Base-by-base conservation (phyloP, 2,888 invertebrate species). In the Acrobasis repandana region DNA sequence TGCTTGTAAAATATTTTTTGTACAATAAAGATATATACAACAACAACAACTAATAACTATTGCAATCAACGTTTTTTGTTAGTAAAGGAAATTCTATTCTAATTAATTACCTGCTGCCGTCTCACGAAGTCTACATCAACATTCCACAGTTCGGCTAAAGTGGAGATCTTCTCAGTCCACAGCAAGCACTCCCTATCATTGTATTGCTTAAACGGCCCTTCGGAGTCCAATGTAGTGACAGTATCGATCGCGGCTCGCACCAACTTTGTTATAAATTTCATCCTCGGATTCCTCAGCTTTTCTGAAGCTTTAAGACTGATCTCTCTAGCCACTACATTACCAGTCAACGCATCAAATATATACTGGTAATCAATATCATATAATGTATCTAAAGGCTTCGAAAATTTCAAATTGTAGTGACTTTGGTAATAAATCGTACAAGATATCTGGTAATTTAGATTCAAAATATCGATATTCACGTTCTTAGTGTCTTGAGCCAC, bases 381-480 rank as follows among this genome's bases (percentile, higher is more conserved):
- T 18, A 98, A 87, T 63, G 93, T 94, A 64, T 94, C 95, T 65
- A 95, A 92, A 9, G 95, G 97, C 82, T 95, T 97, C 56, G 93
- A 83, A 67, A 94, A 92, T 79, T 95, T 97, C 57, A 98, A 82
- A 72, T 95, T 95, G 75, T 98, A 97, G 67, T 94, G 93, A 18
- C 96, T 94, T 69, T 97, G 95, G 83, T 97, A 96, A 69, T 96
- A 95, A 61, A 98, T 90, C 1, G 96, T 94, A 65, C 95, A 93
- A 1, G 95, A 94, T 60, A 98, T 90, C 84, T 98, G 97, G 72
- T 95, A 95, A 83, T 98, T 97, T 61, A 97, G 90, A 70, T 95
- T 94, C 9, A 98, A 88, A 67, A 97, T 91, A 69, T 96, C 95
- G 65, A 94, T 94, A 83, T 96, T 96, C 1, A 96, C 95, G 60